Conservation (phyloP, 2,797 vertebrate species). For the Parotocinclus haroldoi region DNA sequence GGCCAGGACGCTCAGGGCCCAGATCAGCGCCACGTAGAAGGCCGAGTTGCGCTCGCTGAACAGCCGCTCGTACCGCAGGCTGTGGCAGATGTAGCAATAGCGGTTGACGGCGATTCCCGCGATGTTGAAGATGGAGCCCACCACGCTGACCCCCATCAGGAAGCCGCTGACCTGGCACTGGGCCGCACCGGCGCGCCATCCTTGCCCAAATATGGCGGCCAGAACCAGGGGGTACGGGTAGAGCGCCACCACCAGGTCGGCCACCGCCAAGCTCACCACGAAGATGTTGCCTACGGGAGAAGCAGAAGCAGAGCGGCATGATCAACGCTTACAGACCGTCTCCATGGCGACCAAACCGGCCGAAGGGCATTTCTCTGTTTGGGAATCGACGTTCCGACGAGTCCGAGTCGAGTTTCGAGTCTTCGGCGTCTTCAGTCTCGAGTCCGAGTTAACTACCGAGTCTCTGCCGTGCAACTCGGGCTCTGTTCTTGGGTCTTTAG, state of each 20-base stretch:
- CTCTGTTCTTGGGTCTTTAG: too few species aligned
- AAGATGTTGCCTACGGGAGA: slow-evolving; percentile 88
- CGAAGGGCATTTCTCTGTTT: too few species aligned
- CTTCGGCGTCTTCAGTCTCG: too few species aligned
- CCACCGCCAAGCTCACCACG: slow-evolving; percentile 92
- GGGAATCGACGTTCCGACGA: too few species aligned
- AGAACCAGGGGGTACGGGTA: slow-evolving; percentile 95
- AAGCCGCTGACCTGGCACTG: slow-evolving; percentile 96
- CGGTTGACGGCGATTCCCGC: slow-evolving; percentile 94
- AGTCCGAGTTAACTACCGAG: too few species aligned
- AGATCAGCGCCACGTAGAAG: slow-evolving; percentile 87
- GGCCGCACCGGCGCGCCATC: slow-evolving; percentile 87
- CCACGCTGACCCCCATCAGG: slow-evolving; percentile 93
- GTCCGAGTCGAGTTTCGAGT: too few species aligned
- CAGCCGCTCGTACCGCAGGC: slow-evolving; percentile 87
- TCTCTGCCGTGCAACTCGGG: too few species aligned
- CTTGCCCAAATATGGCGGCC: slow-evolving; percentile 86
- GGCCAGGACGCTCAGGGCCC: slow-evolving; percentile 86
- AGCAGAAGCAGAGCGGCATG: neutral
- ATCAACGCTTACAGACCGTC: too few species aligned
- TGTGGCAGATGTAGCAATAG: slow-evolving; percentile 97
- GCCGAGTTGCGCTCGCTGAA: slow-evolving; percentile 90
- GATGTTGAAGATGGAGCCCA: slow-evolving; percentile 96
- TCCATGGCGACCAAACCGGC: too few species aligned
- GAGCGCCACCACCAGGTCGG: slow-evolving; percentile 92